Evolutionary conservation across 1,140 invertebrate genomes (phyloP), one percentile per base, ranked within the genome.

Genomic region (Drosophila kurseongensis): DNA sequence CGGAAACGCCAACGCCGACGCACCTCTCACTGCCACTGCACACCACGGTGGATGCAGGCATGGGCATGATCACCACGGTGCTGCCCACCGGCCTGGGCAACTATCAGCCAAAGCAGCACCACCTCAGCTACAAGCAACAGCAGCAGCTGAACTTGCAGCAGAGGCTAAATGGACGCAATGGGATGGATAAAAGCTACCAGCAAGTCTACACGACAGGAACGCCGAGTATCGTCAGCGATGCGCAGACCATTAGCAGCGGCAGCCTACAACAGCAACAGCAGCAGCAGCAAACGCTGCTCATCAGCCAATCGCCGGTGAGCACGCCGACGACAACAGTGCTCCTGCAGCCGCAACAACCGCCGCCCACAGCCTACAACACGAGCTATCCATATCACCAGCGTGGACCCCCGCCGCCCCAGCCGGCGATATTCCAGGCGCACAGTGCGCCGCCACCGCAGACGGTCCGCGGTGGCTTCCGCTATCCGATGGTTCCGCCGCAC

Each of bases 361-460:
- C 82, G 45, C 51, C 66, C 16, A 52, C 78, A 66, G 80, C 80
- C 41, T 89, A 89, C 40, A 86, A 86, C 59, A 57, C 79, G 38
- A 80, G 88, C 56, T 91, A 92, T 91, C 80, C 90, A 68, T 92
- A 90, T 86, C 89, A 91, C 72, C 65, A 81, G 50, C 93, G 94
- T 16, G 80, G 72, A 78, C 92, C 82, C 13, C 82, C 78, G 58
- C 75, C 69, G 44, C 84, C 72, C 13, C 93, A 81, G 29, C 78
- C 76, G 38, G 63, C 80, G 12, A 65, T 84, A 54, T 73, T 84
- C 35, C 95, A 92, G 44, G 77, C 92, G 23, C 92, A 94, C 40
- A 63, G 60, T 65, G 93, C 76, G 14, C 81, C 72, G 83, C 57
- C 76, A 13, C 81, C 92, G 38, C 93, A 93, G 27, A 91, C 85